A percentile compares a stretch with the other conserved stretches of the same genome.
These are phyloP conservation scores for Pangasius krempfi DNA, from an alignment of 2,797 vertebrate genomes.

Conservation along the genomic window DNA sequence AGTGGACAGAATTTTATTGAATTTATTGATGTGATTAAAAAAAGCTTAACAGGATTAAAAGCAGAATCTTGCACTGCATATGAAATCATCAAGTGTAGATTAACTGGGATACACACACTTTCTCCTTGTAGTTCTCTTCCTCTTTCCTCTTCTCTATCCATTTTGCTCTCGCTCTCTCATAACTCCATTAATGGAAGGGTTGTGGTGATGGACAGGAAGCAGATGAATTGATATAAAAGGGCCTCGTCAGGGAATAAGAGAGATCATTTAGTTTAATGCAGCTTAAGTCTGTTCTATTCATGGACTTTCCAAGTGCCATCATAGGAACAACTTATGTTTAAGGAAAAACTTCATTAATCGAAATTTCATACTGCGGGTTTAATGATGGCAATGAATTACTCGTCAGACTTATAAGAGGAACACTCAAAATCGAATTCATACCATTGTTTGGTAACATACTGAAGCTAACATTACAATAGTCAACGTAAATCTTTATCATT, in stretches of 20 bases:
- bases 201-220: constrained; percentile 44
- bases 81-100: constrained; percentile 45
- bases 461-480: background rate
- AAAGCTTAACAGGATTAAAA: constrained; percentile 53
- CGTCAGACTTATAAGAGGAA: background rate
- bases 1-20: constrained; percentile 32
- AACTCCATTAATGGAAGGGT: constrained; percentile 25
- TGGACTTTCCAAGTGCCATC: constrained; percentile 5
- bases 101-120: constrained; percentile 42
- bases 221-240: constrained; percentile 38
- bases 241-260: background rate
- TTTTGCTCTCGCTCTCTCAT: constrained; percentile 2
- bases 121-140: constrained; percentile 3
- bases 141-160: background rate
- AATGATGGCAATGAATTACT: background rate
- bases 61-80: constrained; percentile 26
- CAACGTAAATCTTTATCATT: background rate
- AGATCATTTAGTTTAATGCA: constrained; percentile 12
- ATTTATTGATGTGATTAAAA: constrained; percentile 34
- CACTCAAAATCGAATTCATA: background rate
- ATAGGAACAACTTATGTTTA: background rate
- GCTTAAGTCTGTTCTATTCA: constrained; percentile 16
- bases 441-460: background rate
- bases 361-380: background rate
- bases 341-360: background rate